A percentile compares a stretch with the other conserved stretches of the same genome.
Evolutionary conservation across 2,797 vertebrate genomes (phyloP).

Genomic region (Thripadectes ignobilis): DNA sequence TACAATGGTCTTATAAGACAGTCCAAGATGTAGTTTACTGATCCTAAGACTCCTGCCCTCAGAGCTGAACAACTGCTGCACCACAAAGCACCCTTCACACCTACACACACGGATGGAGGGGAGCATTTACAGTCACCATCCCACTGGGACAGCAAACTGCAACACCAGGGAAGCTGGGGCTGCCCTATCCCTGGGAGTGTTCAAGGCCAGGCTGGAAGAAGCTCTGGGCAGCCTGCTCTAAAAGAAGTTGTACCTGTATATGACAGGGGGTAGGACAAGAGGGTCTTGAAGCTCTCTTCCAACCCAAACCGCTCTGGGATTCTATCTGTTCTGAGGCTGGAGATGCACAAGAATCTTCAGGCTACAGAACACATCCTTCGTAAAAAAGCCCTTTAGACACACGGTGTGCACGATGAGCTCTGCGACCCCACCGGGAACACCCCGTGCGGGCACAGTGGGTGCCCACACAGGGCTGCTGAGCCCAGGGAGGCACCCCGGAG

Average conservation of each 20-base stretch:
- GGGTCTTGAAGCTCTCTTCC: too few relatives aligned
- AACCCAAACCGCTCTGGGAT: too few relatives aligned
- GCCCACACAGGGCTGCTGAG: accelerated
- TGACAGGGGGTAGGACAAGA: accelerated
- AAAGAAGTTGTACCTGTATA: background rate
- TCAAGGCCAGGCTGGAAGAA: background rate
- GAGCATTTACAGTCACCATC: background rate
- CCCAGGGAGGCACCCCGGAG: background rate
- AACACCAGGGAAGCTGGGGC: background rate
- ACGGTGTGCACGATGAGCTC: accelerated
- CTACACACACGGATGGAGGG: accelerated
- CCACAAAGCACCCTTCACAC: accelerated
- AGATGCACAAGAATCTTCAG: accelerated
- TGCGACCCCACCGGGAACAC: accelerated
- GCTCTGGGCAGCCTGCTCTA: background rate
- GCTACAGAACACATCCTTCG: accelerated
- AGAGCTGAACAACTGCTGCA: background rate
- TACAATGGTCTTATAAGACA: background rate
- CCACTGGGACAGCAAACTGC: background rate
- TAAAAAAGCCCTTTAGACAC: background rate
- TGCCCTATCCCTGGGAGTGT: background rate
- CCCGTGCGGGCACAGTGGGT: background rate
- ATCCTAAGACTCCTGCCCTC: background rate
- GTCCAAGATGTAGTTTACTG: background rate
- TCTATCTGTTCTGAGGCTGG: background rate